Evolutionary conservation across 2,797 vertebrate species (phyloP), one percentile per base, ranked within the genome.

Genomic region (Cynodonichthys magdalenae): DNA sequence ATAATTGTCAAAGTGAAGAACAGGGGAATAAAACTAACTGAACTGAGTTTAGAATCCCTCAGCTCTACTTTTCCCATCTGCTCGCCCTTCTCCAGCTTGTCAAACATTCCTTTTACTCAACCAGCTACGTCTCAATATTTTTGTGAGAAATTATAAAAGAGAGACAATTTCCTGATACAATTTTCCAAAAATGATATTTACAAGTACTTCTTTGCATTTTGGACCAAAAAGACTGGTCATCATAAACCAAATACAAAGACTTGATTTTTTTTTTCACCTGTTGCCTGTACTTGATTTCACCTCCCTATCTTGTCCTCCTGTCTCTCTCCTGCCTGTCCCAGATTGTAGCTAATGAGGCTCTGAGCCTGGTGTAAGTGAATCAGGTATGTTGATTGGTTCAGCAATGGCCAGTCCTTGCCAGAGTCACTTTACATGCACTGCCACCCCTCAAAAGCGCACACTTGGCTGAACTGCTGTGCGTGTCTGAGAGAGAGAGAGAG

Each of bases 321-420:
- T 53, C 39, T 67, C 55, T 63, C 68, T 60, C 57, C 47, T 64
- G 47, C 72, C 75, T 77, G 66, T 66, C 69, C 71, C 63, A 28
- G 41, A 66, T 61, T 72, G 74, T 57, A 69, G 71, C 65, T 83
- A 86, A 85, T 77, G 83, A 89, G 80, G 68, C 71, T 46, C 60
- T 49, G 28, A 63, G 69, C 61, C 59, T 65, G 76, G 17, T 59
- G 66, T 89, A 85, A 84, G 80, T 59, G 74, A 39, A 73, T 86
- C 87, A 85, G 87, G 85, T 91, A 89, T 91, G 87, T 87, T 89
- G 86, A 92, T 90, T 90, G 85, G 82, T 86, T 81, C 85, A 82
- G 49, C 61, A 54, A 54, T 81, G 85, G 84, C 87, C 90, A 88
- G 49, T 59, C 56, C 57, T 81, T 86, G 84, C 87, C 90, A 90